Base-by-base conservation (phyloP, 2,797 vertebrate species). In the Nannoperca australis region DNA sequence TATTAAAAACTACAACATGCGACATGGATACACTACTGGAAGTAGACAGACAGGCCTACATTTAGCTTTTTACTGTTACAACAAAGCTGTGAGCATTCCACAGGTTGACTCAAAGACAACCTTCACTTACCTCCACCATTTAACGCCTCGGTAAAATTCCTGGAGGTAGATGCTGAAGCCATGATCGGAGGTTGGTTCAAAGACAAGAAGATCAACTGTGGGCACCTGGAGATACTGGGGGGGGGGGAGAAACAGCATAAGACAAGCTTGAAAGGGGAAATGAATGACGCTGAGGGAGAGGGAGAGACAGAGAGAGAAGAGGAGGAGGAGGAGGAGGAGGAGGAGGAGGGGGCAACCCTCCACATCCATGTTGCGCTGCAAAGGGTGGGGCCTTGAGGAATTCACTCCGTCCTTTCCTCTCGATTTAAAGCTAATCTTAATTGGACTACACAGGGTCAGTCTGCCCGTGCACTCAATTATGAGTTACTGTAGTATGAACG, bases 341-440 rank as follows among this genome's bases (percentile, higher is more conserved):
- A 10, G 38, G 77, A 14, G 79, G 79, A 32, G 59, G 84, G 85
- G 85, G 78, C 73, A 81, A 89, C 84, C 84, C 91, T 93, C 85
- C 87, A 91, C 91, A 92, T 94, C 87, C 87, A 94, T 93, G 94
- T 91, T 91, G 91, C 91, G 92, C 90, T 92, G 87, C 88, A 89
- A 92, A 95, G 95, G 95, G 95, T 96, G 95, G 94, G 95, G 95
- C 93, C 91, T 93, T 90, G 65, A 93, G 92, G 93, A 95, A 95
- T 95, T 91, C 90, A 89, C 85, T 88, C 85, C 78, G 82, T 88
- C 81, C 87, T 87, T 80, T 85, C 63, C 86, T 83, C 85, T 90
- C 76, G 85, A 90, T 66, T 89, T 86, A 79, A 90, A 85, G 82
- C 79, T 86, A 65, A 84, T 89, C 89, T 88, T 88, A 86, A 88